Conservation (phyloP, 1,140 invertebrate species). For the Glomeris maerens region DNA sequence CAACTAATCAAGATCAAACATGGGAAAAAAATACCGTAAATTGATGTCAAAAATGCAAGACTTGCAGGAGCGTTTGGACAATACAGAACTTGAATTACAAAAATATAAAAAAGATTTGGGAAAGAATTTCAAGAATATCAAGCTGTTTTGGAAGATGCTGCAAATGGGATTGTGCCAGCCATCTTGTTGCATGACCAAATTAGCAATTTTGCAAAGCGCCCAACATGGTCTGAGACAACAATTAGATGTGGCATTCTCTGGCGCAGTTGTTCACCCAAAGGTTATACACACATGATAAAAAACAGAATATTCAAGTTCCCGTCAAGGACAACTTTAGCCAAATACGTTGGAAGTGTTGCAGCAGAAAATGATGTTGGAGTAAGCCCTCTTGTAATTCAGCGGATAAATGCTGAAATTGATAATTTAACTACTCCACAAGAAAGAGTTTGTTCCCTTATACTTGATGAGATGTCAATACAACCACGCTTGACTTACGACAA, state of each 20-base stretch:
- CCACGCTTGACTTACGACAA: not conserved
- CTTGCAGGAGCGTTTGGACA: not conserved
- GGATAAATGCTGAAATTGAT: not conserved
- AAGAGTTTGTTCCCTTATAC: not conserved
- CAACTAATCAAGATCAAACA: not conserved
- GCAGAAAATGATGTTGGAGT: conserved; percentile 1
- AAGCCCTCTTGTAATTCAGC: not conserved
- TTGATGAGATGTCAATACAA: conserved; percentile 6
- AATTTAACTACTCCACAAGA: not conserved
- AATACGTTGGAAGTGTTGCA: not conserved
- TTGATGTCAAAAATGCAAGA: not conserved
- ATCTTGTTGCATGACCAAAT: not conserved
- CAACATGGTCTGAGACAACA: not conserved
- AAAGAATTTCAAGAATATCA: not conserved
- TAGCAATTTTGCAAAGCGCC: not conserved
- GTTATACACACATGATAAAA: not conserved
- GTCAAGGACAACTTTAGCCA: not conserved
- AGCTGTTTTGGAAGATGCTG: not conserved
- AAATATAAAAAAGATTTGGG: not conserved
- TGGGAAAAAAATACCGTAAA: not conserved
- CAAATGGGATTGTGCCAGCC: not conserved
- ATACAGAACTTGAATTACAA: not conserved
- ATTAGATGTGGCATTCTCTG: not conserved
- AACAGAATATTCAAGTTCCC: not conserved
- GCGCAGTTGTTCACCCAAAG: not conserved